Conservation (phyloP, 1,140 invertebrate species). For the Zaprionus tsacasi region DNA sequence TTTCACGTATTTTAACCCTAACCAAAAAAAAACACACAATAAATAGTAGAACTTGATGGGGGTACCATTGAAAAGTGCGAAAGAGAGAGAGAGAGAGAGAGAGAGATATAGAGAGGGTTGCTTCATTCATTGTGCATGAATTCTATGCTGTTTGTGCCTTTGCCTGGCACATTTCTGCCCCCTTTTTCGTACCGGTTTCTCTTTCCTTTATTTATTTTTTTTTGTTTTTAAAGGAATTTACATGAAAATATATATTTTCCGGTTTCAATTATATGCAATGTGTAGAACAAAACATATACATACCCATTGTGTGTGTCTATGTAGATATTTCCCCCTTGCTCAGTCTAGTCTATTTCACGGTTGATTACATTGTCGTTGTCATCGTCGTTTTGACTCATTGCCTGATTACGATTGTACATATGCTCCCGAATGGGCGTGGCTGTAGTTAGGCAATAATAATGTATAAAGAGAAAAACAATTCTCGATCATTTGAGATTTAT, state of each 20-base stretch:
- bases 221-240: slow-evolving; percentile 72
- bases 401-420: slow-evolving; percentile 57
- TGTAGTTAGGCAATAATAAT: slow-evolving; percentile 3
- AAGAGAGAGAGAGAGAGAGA: not conserved
- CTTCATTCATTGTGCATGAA: slow-evolving; percentile 36
- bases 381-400: slow-evolving; percentile 53
- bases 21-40: slow-evolving; percentile 24
- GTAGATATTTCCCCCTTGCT: slow-evolving; percentile 37
- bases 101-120: not conserved
- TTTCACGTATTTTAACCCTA: slow-evolving; percentile 79
- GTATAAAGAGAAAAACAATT: slow-evolving; percentile 27
- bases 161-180: slow-evolving; percentile 30
- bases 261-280: slow-evolving; percentile 79
- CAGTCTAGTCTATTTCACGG: slow-evolving; percentile 73
- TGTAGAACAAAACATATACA: slow-evolving; percentile 17
- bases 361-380: slow-evolving; percentile 63
- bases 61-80: slow-evolving; percentile 8
- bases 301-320: slow-evolving; percentile 17
- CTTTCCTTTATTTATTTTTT: slow-evolving; percentile 26
- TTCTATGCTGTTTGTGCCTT: slow-evolving; percentile 52
- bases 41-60: slow-evolving; percentile 31
- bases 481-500: slow-evolving; percentile 29
- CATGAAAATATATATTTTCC: slow-evolving; percentile 83
- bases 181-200: slow-evolving; percentile 46
- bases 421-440: slow-evolving; percentile 38